Evolutionary conservation across 1,140 invertebrate species (phyloP).

Genomic region (Drosophila ficusphila): DNA sequence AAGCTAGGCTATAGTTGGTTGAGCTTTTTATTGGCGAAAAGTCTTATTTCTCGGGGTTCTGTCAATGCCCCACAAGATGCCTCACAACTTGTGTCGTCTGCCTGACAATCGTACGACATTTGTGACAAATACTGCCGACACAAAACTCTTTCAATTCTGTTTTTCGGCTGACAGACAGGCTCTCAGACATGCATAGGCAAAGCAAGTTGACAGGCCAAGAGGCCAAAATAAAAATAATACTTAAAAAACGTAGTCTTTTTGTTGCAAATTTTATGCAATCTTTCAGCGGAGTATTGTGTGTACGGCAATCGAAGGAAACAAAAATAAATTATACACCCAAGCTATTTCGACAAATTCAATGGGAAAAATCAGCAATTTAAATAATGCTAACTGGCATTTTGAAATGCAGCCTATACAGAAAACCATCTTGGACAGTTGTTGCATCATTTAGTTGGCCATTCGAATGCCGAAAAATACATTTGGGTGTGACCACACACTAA

Average conservation of each 20-base stretch:
- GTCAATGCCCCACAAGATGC: slow-evolving; percentile 61
- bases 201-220: slow-evolving; percentile 59
- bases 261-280: slow-evolving; percentile 76
- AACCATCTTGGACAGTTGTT: slow-evolving; percentile 64
- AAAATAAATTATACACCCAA: slow-evolving; percentile 73
- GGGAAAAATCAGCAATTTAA: slow-evolving; percentile 77
- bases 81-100: slow-evolving; percentile 46
- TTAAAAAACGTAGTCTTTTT: slow-evolving; percentile 23
- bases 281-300: slow-evolving; percentile 45
- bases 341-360: slow-evolving; percentile 77
- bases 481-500: slow-evolving; percentile 12
- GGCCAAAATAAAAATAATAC: slow-evolving; percentile 21
- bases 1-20: slow-evolving; percentile 8
- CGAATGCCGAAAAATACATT: not conserved
- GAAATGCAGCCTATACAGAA: slow-evolving; percentile 55
- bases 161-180: slow-evolving; percentile 42
- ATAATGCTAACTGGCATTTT: slow-evolving; percentile 76
- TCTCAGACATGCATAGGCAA: slow-evolving; percentile 63
- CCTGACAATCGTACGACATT: slow-evolving; percentile 77
- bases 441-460: slow-evolving; percentile 46
- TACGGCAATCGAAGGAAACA: slow-evolving; percentile 18
- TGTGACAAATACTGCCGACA: slow-evolving; percentile 76
- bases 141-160: slow-evolving; percentile 45
- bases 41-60: slow-evolving; percentile 39
- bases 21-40: slow-evolving; percentile 1